Evolutionary conservation across 2,797 vertebrate genomes (phyloP), one percentile per base, ranked within the genome.

Genomic region (Pangasius mekongensis): DNA sequence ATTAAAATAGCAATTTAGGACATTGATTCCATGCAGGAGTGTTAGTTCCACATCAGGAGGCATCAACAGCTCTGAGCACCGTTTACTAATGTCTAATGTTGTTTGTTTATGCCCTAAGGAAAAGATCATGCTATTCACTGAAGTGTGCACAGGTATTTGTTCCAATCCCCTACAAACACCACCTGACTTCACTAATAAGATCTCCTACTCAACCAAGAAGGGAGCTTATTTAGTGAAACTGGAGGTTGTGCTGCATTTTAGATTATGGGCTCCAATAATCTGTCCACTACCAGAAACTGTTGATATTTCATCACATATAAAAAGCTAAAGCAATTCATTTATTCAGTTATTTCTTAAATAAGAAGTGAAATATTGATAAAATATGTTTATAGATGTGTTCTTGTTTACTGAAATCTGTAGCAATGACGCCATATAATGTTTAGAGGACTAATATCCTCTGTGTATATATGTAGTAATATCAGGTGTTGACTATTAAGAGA

Each of bases 101-200:
- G 24, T 30, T 47, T 27, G 49, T 6, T 81, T 10, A 67, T 58
- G 33, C 64, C 86, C 76, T 36, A 18, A 67, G 47, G 76, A 87
- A 67, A 67, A 7, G 56, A 49, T 36, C 0, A 27, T 84, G 76
- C 54, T 33, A 49, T 27, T 60, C 36, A 33, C n/a, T 83, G 49
- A 80, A n/a, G 36, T 60, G 52, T 83, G 52, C 43, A 18, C 27
- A 83, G 56, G 80, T 83, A 52, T 83, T 87, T 87, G 13, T 74
- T 76, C 16, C 67, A 49, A 62, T 30, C 86, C 33, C 30, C 39
- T 49, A 77, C 39, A 58, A 62, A 27, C 74, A 64, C 71, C 58
- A 86, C 73, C 85, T 77, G 43, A 49, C 52, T 86, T 78, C 43
- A 78, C 74, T 30, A 77, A 77, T 52, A 77, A 52, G 27, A 27